Percentiles rank a stretch among this genome's conserved stretches.
Evolutionary conservation across 2,888 invertebrate genomes (phyloP).

Genomic region (Euzophera pinguis): DNA sequence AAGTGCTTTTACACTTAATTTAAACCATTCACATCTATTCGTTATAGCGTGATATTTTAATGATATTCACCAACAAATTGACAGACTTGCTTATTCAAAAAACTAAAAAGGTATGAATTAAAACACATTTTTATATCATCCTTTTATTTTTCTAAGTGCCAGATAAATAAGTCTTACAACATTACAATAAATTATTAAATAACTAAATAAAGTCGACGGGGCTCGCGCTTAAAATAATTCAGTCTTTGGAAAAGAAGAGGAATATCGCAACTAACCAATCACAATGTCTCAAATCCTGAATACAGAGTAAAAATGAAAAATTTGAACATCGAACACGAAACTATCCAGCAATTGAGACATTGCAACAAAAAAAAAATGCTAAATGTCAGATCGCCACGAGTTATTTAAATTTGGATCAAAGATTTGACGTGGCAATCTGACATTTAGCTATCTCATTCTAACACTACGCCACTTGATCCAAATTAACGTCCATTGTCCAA

Average conservation of each 20-base stretch:
- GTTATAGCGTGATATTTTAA: too few relatives aligned
- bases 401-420: slow-evolving; percentile 55
- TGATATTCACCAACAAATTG: too few relatives aligned
- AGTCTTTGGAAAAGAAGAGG: slow-evolving; percentile 45
- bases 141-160: slow-evolving; percentile 62
- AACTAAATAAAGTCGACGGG: slow-evolving; percentile 72
- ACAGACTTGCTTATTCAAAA: too few relatives aligned
- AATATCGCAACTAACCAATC: slow-evolving; percentile 51
- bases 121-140: slow-evolving; percentile 27
- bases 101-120: neutral
- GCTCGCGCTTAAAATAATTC: slow-evolving; percentile 58
- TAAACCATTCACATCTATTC: too few relatives aligned
- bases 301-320: slow-evolving; percentile 28
- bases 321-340: slow-evolving; percentile 31
- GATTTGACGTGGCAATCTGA: slow-evolving; percentile 66
- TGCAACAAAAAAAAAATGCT: slow-evolving; percentile 52
- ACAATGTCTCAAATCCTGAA: slow-evolving; percentile 57
- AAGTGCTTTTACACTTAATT: too few relatives aligned
- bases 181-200: slow-evolving; percentile 61
- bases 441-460: slow-evolving; percentile 65
- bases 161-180: slow-evolving; percentile 71
- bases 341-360: slow-evolving; percentile 57
- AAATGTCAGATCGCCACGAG: slow-evolving; percentile 74
- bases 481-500: slow-evolving; percentile 57
- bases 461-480: slow-evolving; percentile 68